Evolutionary conservation across 2,888 invertebrate genomes (phyloP).

Genomic region (Troides helena): DNA sequence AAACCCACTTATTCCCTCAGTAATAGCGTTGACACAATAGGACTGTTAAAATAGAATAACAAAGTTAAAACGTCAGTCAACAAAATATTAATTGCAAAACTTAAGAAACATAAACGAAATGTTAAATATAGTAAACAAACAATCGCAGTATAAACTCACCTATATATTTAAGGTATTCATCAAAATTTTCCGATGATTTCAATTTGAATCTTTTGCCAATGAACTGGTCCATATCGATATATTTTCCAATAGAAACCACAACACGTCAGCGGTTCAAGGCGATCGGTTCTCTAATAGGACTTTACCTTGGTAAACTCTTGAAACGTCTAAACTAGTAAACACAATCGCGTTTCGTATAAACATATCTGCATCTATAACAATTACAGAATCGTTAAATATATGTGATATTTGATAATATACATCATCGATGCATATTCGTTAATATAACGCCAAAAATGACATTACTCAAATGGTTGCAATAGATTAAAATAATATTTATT

Average conservation of each 20-base stretch:
- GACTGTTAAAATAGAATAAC: too few species aligned
- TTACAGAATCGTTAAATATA: slow-evolving; percentile 11
- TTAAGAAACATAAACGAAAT: too few species aligned
- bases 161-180: slow-evolving; percentile 59
- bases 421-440: too few species aligned
- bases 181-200: slow-evolving; percentile 58
- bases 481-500: too few species aligned
- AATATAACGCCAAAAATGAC: too few species aligned
- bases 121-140: background rate
- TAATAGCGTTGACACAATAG: too few species aligned
- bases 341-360: slow-evolving; percentile 10
- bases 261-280: slow-evolving; percentile 33
- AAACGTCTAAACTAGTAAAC: slow-evolving; percentile 5
- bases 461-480: too few species aligned
- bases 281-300: slow-evolving; percentile 12
- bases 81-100: too few species aligned
- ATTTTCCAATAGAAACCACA: slow-evolving; percentile 14
- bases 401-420: background rate
- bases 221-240: slow-evolving; percentile 43
- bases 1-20: too few species aligned
- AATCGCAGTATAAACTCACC: slow-evolving; percentile 44
- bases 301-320: slow-evolving; percentile 10
- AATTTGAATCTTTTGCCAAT: slow-evolving; percentile 54
- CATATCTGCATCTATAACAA: slow-evolving; percentile 1
- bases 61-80: too few species aligned